A percentile compares a stretch with the other conserved stretches of the same genome.
These are phyloP conservation scores for Diglossa cyanea DNA, from an alignment of 2,797 vertebrate genomes.

Conservation along the genomic window DNA sequence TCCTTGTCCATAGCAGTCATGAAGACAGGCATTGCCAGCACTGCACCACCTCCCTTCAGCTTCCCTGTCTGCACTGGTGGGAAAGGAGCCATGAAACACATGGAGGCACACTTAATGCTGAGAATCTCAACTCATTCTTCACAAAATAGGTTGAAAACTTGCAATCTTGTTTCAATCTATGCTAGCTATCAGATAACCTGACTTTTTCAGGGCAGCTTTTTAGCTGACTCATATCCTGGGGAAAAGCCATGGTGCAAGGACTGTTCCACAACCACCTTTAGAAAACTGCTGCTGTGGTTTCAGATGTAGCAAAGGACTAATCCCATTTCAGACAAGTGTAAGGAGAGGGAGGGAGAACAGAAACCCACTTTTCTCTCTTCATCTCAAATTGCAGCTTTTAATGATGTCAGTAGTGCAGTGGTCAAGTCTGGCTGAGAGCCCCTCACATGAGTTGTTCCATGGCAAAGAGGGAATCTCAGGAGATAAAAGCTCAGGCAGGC, in stretches of 20 bases:
- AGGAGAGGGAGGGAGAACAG: not conserved
- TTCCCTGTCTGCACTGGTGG: too few relatives aligned
- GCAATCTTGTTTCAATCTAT: not conserved
- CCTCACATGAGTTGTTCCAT: rapidly evolving
- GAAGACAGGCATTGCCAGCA: not conserved
- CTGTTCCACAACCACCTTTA: not conserved
- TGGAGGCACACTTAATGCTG: not conserved
- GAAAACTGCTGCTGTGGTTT: not conserved
- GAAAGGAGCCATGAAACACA: not conserved
- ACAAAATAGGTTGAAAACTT: not conserved
- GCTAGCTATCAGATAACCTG: not conserved
- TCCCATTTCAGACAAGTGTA: not conserved
- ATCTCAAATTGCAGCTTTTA: not conserved
- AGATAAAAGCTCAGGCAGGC: not conserved
- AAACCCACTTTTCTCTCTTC: not conserved
- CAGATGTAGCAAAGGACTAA: not conserved
- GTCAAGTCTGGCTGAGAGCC: not conserved
- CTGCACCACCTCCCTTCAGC: not conserved
- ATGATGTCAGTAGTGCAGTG: not conserved
- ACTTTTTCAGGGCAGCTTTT: not conserved
- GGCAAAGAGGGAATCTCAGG: not conserved
- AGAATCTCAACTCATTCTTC: not conserved
- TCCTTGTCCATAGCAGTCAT: not conserved
- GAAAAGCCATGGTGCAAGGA: not conserved
- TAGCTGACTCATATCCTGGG: not conserved